These are phyloP conservation scores for Pandemis cinnamomeana DNA, from an alignment of 2,888 invertebrate species.

Conservation along the genomic window DNA sequence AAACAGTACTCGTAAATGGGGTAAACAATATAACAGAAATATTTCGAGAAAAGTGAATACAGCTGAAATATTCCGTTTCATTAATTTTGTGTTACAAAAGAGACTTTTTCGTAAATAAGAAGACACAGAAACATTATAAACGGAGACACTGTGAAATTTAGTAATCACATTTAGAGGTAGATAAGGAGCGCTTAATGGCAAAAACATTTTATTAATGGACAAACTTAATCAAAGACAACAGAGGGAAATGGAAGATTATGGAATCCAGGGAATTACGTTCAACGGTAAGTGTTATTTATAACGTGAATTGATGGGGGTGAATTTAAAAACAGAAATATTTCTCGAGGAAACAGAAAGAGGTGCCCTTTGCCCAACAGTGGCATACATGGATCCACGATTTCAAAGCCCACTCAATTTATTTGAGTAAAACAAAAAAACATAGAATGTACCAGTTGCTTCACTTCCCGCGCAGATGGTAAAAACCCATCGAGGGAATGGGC, in stretches of 20 bases:
- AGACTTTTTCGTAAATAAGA: not conserved
- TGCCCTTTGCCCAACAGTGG: not conserved
- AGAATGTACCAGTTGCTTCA: too few relatives aligned
- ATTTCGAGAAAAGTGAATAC: not conserved
- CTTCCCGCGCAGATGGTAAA: too few relatives aligned
- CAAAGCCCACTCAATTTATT: too few relatives aligned
- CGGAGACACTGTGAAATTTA: not conserved
- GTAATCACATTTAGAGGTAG: constrained; percentile 22
- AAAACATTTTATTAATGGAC: constrained; percentile 33
- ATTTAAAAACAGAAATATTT: not conserved
- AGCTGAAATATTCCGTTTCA: not conserved
- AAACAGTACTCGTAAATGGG: not conserved
- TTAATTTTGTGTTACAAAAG: not conserved
- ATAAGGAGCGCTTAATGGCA: constrained; percentile 18
- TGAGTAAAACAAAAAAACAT: too few relatives aligned
- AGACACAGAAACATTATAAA: constrained; percentile 6
- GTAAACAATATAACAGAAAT: not conserved
- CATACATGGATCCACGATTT: not conserved
- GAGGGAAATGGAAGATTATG: constrained; percentile 14
- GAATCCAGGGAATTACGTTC: constrained; percentile 25
- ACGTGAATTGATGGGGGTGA: not conserved
- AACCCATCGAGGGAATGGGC: too few relatives aligned
- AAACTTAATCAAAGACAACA: constrained; percentile 33
- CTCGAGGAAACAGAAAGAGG: not conserved
- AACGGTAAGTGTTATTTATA: constrained; percentile 25